Evolutionary conservation across 1,140 invertebrate genomes (phyloP).

Genomic region (Thaumetopoea pityocampa): DNA sequence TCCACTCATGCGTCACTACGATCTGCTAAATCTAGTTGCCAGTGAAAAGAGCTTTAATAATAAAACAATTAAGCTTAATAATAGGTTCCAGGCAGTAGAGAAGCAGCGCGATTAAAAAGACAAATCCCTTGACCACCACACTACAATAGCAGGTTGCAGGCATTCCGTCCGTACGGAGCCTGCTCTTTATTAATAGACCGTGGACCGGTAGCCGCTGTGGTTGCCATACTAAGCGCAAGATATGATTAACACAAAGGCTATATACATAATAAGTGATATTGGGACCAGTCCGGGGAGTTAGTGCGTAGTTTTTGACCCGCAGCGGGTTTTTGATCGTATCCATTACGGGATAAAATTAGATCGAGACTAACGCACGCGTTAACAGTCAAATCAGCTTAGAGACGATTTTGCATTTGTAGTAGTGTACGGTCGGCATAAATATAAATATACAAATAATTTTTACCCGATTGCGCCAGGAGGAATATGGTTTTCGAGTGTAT

Average conservation of each 20-base stretch:
- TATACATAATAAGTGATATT: constrained; percentile 70
- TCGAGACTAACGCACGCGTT: constrained; percentile 31
- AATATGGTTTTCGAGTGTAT: too few species aligned
- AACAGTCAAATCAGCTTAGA: too few species aligned
- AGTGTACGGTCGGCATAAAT: too few species aligned
- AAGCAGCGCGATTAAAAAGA: constrained; percentile 71
- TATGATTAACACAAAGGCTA: constrained; percentile 71
- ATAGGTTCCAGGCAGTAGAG: constrained; percentile 56
- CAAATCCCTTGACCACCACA: constrained; percentile 70
- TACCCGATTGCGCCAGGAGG: too few species aligned
- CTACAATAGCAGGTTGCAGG: constrained; percentile 66
- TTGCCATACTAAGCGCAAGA: constrained; percentile 62
- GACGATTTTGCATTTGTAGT: too few species aligned
- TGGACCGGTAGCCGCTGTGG: constrained; percentile 55
- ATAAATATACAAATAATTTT: too few species aligned
- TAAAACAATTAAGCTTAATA: constrained; percentile 75
- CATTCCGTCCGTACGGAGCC: constrained; percentile 48
- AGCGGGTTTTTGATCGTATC: constrained; percentile 55
- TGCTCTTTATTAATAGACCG: constrained; percentile 68
- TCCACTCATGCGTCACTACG: constrained; percentile 48
- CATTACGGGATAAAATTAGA: constrained; percentile 36
- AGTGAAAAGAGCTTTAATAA: constrained; percentile 69
- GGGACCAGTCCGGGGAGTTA: constrained; percentile 61
- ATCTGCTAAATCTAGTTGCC: constrained; percentile 49
- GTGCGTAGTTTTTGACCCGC: constrained; percentile 51